Base-by-base conservation (phyloP, 2,113 vertebrate species). In the Otis tarda region DNA sequence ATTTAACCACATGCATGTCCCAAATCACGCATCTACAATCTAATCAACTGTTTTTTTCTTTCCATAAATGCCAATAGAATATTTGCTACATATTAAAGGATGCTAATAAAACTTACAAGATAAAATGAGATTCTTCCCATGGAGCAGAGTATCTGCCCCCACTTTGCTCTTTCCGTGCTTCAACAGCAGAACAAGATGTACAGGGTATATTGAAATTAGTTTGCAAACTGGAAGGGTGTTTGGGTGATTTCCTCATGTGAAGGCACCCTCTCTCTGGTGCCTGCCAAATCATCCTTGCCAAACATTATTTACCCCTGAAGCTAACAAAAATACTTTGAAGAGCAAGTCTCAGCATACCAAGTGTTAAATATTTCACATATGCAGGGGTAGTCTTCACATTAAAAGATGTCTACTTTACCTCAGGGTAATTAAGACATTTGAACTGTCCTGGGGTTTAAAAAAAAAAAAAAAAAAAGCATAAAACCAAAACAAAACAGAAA, bases 271-370 rank as follows among this genome's bases (percentile, higher is more conserved):
- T 90, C 86, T 67, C 76, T 41, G 43, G 33, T 94, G 90, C 77
- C 80, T 96, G 65, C 80, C 89, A 94, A 89, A 89, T 73, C 69
- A 71, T 86, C 74, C 83, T 84, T 93, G 92, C 95, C 94, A 95
- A 96, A 84, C 76, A 50, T 52, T 97, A 97, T 97, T 97, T 96
- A 96, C 92, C 92, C 94, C 96, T 43, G 80, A 63, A 95, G 95
- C 93, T 93, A 96, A 93, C 2, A 57, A 90, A 92, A 95, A 43
- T 33, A 64, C 95, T 96, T 96, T 97, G 95, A 97, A 95, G 95
- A 96, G 65, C 96, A 96, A 95, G 95, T 95, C 92, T 95, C 89
- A 97, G 94, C 88, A 87, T 75, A 95, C 35, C 90, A 97, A 96
- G 95, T 83, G 95, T 96, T 96, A 96, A 96, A 94, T 92, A 93